Base-by-base conservation (phyloP, 2,113 vertebrate genomes). In the Etheostoma spectabile region DNA sequence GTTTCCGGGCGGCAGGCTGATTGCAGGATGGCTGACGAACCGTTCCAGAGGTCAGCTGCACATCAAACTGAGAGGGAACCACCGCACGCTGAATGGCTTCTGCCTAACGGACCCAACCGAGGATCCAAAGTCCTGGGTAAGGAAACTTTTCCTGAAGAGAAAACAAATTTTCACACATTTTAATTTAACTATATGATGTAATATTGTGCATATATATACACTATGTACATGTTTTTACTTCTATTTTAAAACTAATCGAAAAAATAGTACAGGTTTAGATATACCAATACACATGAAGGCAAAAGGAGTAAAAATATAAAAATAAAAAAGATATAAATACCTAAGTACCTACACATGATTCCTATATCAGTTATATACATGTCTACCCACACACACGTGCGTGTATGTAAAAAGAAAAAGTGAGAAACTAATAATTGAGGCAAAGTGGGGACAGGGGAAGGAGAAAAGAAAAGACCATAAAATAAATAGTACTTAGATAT, bases 61-160 rank as follows among this genome's bases (percentile, higher is more conserved):
- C 57, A 96, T 97, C 88, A 85, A 77, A 16, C 92, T 97, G 74
- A 93, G 92, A 79, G 96, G 96, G 77, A 93, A 94, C 89, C 96
- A 96, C 86, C 74, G 33, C 67, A 96, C 96, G 2, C 95, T 1
- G 96, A 97, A 42, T 96, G 95, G 95, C 84, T 83, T 72, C 91
- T 97, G 76, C 93, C 95, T 12, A 76, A 89, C 5, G 96, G 95
- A 79, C 94, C 92, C 85, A 97, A 96, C 88, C 96, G 96, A 91
- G 96, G 96, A 13, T 94, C 96, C 85, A 97, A 97, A 83, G 96
- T 96, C 42, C 86, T 97, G 69, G 96, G 97, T 97, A 89, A 89
- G 89, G 82, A 51, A 22, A 16, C 8, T 42, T 42, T 11, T 2
- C 38, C 38, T 38, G 8, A n/a, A 38, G 19, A 52, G 5, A 8